Evolutionary conservation across 2,113 vertebrate species (phyloP), one percentile per base, ranked within the genome.

Genomic region (Seriola dumerili): DNA sequence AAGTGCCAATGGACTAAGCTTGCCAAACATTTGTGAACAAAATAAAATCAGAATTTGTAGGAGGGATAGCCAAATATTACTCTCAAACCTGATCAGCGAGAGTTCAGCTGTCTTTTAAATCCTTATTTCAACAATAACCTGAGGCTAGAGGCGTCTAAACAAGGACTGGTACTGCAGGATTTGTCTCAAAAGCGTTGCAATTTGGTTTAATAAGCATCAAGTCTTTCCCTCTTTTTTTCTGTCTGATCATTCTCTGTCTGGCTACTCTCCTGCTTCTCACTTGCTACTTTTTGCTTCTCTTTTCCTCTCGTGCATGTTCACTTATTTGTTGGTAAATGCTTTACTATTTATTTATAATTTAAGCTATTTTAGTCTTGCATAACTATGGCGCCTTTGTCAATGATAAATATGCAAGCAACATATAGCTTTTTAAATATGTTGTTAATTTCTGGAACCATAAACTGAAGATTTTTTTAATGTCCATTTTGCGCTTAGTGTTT

Each of bases 91-190:
- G 94, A 96, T 96, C 94, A 95, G 90, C 92, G 66, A 93, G 94
- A 96, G 95, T 96, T 96, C 91, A 84, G 94, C 93, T 96, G 94
- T 82, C 70, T 86, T 96, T 94, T 95, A 96, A 96, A 96, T 96
- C 94, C 94, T 95, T 95, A 94, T 97, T 87, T 96, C 0, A 94
- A 94, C 95, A 95, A 96, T 95, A 96, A 97, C 95, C 94, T 89
- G 94, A 94, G 96, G 95, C 95, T 94, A 94, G 93, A 92, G 91
- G 94, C 94, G 88, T 94, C 93, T 84, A 94, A 95, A 93, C 87
- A 95, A 93, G 94, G 57, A 84, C 69, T 92, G 92, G 86, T 94
- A 84, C 82, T 90, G 94, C 95, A 94, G 95, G 93, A 92, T 95
- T 93, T 92, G 87, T 92, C 92, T 96, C 95, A 94, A 91, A 92